Conservation (phyloP, 2,797 vertebrate genomes). For the Chaenodraco wilsoni region DNA sequence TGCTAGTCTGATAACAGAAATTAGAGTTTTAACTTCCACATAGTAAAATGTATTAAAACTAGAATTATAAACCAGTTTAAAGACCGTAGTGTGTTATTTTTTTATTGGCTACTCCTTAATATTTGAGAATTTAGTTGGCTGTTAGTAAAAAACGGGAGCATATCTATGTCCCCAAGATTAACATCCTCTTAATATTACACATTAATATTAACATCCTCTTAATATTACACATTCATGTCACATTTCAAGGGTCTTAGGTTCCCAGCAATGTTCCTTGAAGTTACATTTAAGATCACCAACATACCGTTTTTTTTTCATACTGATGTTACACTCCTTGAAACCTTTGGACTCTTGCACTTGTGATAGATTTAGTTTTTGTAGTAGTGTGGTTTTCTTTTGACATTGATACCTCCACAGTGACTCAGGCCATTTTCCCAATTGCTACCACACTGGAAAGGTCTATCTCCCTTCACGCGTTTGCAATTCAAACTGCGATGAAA, state of each 20-base stretch:
- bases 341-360: neutral
- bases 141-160: neutral
- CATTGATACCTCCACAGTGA: neutral
- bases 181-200: too few relatives aligned
- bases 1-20: neutral
- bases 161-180: too few relatives aligned
- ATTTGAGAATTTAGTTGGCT: neutral
- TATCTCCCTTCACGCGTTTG: neutral
- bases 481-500: neutral
- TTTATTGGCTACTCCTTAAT: neutral
- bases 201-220: too few relatives aligned
- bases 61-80: neutral
- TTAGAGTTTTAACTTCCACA: neutral
- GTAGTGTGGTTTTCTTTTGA: neutral
- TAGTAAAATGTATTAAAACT: neutral
- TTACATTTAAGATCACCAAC: too few relatives aligned
- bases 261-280: too few relatives aligned
- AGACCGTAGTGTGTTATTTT: neutral
- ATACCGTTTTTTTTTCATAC: neutral
- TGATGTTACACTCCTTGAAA: neutral
- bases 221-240: too few relatives aligned
- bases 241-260: too few relatives aligned
- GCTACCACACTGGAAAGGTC: neutral
- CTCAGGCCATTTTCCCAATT: neutral
- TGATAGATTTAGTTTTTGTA: neutral